phyloP scores from a whole-genome alignment of 1,140 invertebrate genomes.

The Drosophila seguyi region DNA sequence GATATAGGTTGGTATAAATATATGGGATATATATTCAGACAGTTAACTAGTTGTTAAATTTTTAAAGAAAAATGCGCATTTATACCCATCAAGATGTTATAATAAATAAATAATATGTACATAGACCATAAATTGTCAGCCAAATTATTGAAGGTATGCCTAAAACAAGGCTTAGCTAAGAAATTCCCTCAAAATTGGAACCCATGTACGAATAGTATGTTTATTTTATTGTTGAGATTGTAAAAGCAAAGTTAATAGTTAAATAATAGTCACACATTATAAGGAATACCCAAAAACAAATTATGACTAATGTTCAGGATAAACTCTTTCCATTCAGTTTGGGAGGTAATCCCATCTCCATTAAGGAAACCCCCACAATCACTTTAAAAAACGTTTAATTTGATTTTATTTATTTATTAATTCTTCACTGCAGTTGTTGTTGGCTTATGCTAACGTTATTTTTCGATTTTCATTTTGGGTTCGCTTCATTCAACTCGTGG shows the following conservation, averaged over 20 bases:
- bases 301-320: rapidly evolving
- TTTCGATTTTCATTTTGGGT: constrained; percentile 38
- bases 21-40: not conserved
- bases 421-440: constrained; percentile 59
- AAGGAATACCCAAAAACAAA: too few relatives aligned
- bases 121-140: not conserved
- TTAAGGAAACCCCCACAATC: not conserved
- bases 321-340: not conserved
- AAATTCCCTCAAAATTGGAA: not conserved
- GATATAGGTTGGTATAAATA: not conserved
- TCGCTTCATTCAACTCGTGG: constrained; percentile 29
- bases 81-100: too few relatives aligned
- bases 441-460: constrained; percentile 64
- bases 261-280: not conserved
- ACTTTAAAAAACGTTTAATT: constrained; percentile 21
- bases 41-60: not conserved
- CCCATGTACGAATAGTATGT: not conserved
- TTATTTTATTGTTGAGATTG: not conserved
- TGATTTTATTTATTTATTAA: constrained; percentile 72
- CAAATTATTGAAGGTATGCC: not conserved
- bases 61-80: not conserved
- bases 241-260: not conserved
- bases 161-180: not conserved
- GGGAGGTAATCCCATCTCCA: not conserved
- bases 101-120: not conserved